A percentile compares a stretch with the other conserved stretches of the same genome.
Evolutionary conservation across 2,113 vertebrate species (phyloP).

Genomic region (Periophthalmodon schlosseri): DNA sequence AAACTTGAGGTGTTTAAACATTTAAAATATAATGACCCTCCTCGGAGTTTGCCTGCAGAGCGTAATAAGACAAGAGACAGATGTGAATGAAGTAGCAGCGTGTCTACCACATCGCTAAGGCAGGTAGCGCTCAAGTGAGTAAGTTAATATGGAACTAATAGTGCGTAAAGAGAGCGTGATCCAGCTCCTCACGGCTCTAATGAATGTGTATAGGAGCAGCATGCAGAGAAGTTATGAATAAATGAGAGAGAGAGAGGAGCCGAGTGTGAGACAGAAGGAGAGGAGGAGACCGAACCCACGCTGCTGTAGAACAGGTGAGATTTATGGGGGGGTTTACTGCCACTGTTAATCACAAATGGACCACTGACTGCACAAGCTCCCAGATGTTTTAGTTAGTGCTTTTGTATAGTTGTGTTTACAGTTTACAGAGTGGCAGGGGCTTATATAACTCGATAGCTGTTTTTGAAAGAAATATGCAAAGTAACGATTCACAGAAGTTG

Average conservation of each 20-base stretch:
- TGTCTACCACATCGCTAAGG: background rate
- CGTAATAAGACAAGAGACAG: background rate
- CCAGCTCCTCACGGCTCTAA: background rate
- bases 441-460: too few species aligned
- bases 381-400: constrained; percentile 3
- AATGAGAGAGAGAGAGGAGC: background rate
- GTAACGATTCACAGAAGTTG: too few species aligned
- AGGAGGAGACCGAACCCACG: background rate
- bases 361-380: background rate
- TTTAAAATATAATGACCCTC: background rate
- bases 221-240: background rate
- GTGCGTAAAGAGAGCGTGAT: background rate
- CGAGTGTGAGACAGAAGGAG: background rate
- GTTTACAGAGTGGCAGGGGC: too few species aligned
- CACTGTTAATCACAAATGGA: background rate
- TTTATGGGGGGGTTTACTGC: background rate
- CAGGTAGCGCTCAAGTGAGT: background rate
- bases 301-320: constrained; percentile 1
- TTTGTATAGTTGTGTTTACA: background rate
- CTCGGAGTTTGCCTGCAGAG: background rate
- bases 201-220: background rate
- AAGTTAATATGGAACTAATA: constrained; percentile 7
- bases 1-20: background rate
- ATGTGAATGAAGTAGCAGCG: background rate
- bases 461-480: too few species aligned